Conservation (phyloP, 2,113 vertebrate species). For the Aepyceros melampus region DNA sequence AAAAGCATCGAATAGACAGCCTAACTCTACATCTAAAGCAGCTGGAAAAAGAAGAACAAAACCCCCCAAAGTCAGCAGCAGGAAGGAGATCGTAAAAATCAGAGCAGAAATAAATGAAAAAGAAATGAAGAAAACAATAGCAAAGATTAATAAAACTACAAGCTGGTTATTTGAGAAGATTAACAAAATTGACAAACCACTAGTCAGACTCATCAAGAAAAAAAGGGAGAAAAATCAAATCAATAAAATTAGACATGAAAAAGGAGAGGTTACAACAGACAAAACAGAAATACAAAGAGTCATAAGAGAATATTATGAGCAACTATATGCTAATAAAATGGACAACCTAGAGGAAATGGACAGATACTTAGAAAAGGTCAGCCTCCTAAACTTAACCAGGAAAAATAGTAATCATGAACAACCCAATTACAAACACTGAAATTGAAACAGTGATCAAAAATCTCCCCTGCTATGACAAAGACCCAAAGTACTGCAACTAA, state of each 20-base stretch:
- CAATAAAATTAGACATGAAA: neutral
- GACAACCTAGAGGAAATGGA: neutral
- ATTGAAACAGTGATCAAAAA: neutral
- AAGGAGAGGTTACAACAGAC: neutral
- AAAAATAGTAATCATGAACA: neutral
- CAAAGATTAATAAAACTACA: neutral
- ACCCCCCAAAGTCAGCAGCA: neutral
- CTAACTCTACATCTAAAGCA: neutral
- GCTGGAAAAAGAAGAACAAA: neutral
- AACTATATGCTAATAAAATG: neutral
- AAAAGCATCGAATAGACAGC: neutral
- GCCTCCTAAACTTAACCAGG: neutral
- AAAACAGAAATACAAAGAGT: neutral
- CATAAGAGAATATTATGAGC: neutral
- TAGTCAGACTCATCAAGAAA: neutral
- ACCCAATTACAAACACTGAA: neutral
- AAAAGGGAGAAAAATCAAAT: neutral
- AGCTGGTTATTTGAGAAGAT: neutral
- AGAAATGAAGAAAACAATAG: neutral
- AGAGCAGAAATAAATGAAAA: neutral
- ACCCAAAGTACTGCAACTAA: neutral
- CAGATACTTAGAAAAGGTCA: neutral
- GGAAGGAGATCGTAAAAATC: neutral
- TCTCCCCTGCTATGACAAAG: neutral
- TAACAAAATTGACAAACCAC: neutral